Conservation (phyloP, 2,113 vertebrate species). For the Ardeotis arabs region DNA sequence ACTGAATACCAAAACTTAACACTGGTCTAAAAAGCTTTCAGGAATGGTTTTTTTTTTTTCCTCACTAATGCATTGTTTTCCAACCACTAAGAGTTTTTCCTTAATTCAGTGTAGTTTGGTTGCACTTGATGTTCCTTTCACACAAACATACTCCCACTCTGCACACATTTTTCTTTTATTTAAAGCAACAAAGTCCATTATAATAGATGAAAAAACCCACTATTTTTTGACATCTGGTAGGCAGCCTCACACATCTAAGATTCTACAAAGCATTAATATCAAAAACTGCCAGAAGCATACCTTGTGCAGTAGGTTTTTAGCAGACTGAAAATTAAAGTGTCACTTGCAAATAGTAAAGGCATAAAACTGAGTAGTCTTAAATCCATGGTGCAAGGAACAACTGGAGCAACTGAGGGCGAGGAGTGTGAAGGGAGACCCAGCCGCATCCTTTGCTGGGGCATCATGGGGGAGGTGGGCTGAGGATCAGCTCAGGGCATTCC, state of each 20-base stretch:
- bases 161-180: neutral
- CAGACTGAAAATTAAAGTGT: neutral
- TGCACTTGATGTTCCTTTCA: neutral
- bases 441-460: neutral
- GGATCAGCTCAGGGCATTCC: neutral
- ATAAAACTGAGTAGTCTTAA: neutral
- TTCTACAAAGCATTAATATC: neutral
- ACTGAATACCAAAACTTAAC: neutral
- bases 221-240: neutral
- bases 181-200: neutral
- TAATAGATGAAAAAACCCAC: neutral
- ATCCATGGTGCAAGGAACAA: neutral
- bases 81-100: neutral
- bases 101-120: neutral
- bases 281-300: neutral
- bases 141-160: neutral
- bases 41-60: neutral
- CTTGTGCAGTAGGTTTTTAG: neutral
- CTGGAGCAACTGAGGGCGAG: neutral
- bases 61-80: neutral
- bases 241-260: neutral
- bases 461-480: neutral
- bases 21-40: neutral
- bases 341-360: conserved; percentile 1
- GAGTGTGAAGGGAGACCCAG: neutral